Evolutionary conservation across 1,140 invertebrate genomes (phyloP).

Genomic region (Plodia interpunctella): DNA sequence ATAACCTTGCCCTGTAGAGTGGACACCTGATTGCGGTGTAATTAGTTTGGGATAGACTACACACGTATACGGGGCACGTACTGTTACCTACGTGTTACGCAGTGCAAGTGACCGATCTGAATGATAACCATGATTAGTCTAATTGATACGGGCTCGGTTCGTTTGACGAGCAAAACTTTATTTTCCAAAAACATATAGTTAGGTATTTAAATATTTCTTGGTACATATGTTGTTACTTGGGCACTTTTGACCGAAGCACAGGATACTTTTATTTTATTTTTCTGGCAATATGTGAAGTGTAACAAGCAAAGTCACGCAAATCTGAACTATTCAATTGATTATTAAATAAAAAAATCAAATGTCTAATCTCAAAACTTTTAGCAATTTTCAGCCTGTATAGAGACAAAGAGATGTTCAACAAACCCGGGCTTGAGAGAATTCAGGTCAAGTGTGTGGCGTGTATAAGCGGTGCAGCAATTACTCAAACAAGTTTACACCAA

Average conservation of each 20-base stretch:
- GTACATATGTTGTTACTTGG: too few relatives aligned
- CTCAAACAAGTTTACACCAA: conserved; percentile 3
- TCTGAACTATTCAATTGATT: too few relatives aligned
- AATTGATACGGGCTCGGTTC: conserved; percentile 13
- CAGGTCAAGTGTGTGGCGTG: not conserved
- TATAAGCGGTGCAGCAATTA: not conserved
- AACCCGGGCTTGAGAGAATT: not conserved
- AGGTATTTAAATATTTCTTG: too few relatives aligned
- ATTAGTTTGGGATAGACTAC: conserved; percentile 9
- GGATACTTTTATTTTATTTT: too few relatives aligned
- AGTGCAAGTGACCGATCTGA: conserved; percentile 38
- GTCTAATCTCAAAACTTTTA: too few relatives aligned
- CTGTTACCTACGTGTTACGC: conserved; percentile 26
- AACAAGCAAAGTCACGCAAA: too few relatives aligned
- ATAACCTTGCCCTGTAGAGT: conserved; percentile 24
- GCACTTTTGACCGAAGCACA: too few relatives aligned
- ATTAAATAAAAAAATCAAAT: too few relatives aligned
- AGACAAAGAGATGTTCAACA: too few relatives aligned
- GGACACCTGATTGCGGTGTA: conserved; percentile 24
- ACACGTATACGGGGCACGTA: conserved; percentile 29
- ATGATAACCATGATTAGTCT: conserved; percentile 31
- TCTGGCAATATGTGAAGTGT: too few relatives aligned
- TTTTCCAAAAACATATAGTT: too few relatives aligned
- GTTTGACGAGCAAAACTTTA: not conserved
- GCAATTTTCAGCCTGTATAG: too few relatives aligned